phyloP scores from a whole-genome alignment of 2,888 invertebrate genomes.

The Itoplectis maculator region DNA sequence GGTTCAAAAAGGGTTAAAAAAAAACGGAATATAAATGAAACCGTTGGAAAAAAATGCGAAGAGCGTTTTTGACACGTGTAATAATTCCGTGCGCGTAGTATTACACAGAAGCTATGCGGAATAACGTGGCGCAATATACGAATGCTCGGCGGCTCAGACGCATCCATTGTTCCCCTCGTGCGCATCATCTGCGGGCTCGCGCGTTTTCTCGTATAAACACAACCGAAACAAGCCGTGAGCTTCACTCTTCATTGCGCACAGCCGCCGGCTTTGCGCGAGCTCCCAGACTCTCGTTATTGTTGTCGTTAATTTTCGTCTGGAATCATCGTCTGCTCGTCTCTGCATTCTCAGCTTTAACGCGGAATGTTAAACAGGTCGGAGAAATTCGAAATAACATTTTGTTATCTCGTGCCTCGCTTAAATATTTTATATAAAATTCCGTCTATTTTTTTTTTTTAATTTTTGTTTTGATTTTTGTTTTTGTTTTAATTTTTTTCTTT shows the following conservation, averaged over 20 bases:
- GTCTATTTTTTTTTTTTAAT: too few species aligned
- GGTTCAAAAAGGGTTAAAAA: too few species aligned
- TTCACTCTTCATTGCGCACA: slow-evolving; percentile 41
- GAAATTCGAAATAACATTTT: neutral
- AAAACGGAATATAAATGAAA: neutral
- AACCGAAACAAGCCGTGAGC: neutral
- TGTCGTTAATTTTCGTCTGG: slow-evolving; percentile 31
- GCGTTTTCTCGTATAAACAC: slow-evolving; percentile 48
- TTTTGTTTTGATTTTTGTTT: too few species aligned
- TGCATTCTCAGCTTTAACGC: neutral
- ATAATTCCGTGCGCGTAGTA: neutral
- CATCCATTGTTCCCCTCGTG: slow-evolving; percentile 51
- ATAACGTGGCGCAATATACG: slow-evolving; percentile 15
- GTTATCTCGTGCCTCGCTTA: too few species aligned
- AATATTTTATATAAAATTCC: neutral
- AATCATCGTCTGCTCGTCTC: neutral
- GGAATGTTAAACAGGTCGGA: neutral
- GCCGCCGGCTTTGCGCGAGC: slow-evolving; percentile 24
- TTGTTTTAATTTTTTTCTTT: too few species aligned
- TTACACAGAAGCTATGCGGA: neutral
- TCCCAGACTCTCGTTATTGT: slow-evolving; percentile 11
- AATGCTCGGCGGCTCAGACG: slow-evolving; percentile 36
- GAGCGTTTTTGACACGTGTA: neutral
- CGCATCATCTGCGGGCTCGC: slow-evolving; percentile 42
- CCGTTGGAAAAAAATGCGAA: neutral